Evolutionary conservation across 1,140 invertebrate genomes (phyloP), one percentile per base, ranked within the genome.

Genomic region (Penaeus japonicus): DNA sequence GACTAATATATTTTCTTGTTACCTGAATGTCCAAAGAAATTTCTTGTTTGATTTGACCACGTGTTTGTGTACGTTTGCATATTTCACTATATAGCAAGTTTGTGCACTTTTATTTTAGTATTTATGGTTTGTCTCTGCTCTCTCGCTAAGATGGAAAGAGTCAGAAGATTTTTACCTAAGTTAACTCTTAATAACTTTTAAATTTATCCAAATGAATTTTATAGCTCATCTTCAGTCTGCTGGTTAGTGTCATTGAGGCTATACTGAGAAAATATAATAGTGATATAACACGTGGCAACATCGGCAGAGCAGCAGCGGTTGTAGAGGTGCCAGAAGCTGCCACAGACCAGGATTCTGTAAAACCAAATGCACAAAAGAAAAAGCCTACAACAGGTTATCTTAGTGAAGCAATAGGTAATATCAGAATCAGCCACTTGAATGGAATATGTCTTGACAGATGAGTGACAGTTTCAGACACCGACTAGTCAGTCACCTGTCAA

Each of bases 281-380:
- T 73, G 83, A 27, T 18, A 55, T 75, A 57, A 78, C 18, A 55
- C 30, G 47, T 77, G 73, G 80, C 54, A 88, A 57, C 62, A 83
- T 24, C 18, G 59, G 81, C 54, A 55, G 80, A 75, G 70, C 79
- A 83, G 70, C 79, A 73, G 80, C 65, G 39, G 62, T 47, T 39
- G 55, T 59, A 83, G 80, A 88, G 87, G 87, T 88, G 87, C 87
- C 87, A 88, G 87, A 77, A 57, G 85, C 79, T 79, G 54, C 80
- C 87, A 84, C 30, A 83, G 80, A 83, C 87, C 81, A 57, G 75
- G 81, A 83, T 79, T 88, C 87, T 88, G 80, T 88, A 88, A 88
- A 75, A 79, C 81, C 20, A 83, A 53, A 77, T 82, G 87, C 83
- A 59, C 47, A 35, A 47, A 57, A 54, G 62, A 27, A 79, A 62